Conservation (phyloP, 2,797 vertebrate genomes). For the Dallia pectoralis region DNA sequence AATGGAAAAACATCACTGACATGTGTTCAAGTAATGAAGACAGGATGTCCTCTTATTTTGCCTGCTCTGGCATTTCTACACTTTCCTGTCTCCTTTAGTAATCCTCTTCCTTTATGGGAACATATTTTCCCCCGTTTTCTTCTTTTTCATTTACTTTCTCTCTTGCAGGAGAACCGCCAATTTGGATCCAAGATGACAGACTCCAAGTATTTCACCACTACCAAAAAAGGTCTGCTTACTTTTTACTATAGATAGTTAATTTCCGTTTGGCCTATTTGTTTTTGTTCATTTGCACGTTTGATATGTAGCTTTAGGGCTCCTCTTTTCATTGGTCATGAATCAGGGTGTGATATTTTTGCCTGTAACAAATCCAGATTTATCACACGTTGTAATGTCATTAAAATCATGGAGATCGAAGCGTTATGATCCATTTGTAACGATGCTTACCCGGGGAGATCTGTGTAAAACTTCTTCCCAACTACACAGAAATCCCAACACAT, state of each 20-base stretch:
- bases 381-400: neutral
- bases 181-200: slow-evolving; percentile 93
- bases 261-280: neutral
- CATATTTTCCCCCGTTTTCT: neutral
- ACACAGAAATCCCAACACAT: neutral
- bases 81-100: slow-evolving; percentile 58
- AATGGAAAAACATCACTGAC: slow-evolving; percentile 28
- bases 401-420: neutral
- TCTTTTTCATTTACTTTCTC: slow-evolving; percentile 31
- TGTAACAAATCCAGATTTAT: neutral
- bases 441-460: neutral
- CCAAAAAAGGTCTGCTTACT: slow-evolving; percentile 89
- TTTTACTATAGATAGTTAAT: neutral
- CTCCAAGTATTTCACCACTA: slow-evolving; percentile 99
- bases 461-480: neutral
- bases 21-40: slow-evolving; percentile 39
- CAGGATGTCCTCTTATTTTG: slow-evolving; percentile 65
- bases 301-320: neutral
- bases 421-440: neutral
- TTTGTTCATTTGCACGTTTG: slow-evolving; percentile 5
- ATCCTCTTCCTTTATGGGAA: slow-evolving; percentile 38
- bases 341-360: neutral
- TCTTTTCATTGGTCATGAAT: neutral
- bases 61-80: slow-evolving; percentile 60
- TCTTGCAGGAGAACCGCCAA: slow-evolving; percentile 76